Evolutionary conservation across 2,113 vertebrate species (phyloP), one percentile per base, ranked within the genome.

Genomic region (Mungos mungo): DNA sequence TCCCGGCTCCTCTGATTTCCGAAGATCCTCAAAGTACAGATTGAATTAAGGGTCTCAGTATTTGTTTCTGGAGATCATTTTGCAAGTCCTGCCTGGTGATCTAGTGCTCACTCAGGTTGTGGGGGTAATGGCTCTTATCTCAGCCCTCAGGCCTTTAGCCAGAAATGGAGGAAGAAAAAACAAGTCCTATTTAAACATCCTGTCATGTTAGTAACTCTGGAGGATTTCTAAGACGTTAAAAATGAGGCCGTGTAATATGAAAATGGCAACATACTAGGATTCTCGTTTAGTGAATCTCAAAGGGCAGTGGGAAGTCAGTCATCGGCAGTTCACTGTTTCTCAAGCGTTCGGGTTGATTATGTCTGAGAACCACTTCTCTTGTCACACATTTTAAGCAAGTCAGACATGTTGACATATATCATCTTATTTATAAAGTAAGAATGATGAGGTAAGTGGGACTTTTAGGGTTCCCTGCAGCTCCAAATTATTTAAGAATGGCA

Each of bases 401-500:
- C 52, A 89, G 50, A 31, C 11, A 41, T 89, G 86, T 54, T n/a
- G 47, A 88, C 29, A 1, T 38, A 29, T 7, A 57, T 76, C 47
- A 19, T 83, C 25, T 87, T 79, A 19, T 93, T 38, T 84, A 31
- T 35, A 66, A 85, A 50, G 47, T 57, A 83, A 80, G 69, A 76
- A 16, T 33, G 4, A 41, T 66, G 50, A 95, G 50, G 33, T 66
- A 45, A 7, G 93, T 27, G 33, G 10, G 21, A 85, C 18, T 66
- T 60, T 7, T n/a, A 84, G 19, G 41, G 4, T 35, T 71, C 68
- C 54, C 2, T 87, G 76, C 7, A 74, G 29, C 65, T 95, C 76
- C 47, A 69, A 92, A 83, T 94, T 86, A 84, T 83, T 96, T 84
- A 38, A 77, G 10, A 94, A 80, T 45, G 41, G 41, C 18, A 83